phyloP scores from a whole-genome alignment of 2,113 vertebrate genomes.

The Laterallus jamaicensis region DNA sequence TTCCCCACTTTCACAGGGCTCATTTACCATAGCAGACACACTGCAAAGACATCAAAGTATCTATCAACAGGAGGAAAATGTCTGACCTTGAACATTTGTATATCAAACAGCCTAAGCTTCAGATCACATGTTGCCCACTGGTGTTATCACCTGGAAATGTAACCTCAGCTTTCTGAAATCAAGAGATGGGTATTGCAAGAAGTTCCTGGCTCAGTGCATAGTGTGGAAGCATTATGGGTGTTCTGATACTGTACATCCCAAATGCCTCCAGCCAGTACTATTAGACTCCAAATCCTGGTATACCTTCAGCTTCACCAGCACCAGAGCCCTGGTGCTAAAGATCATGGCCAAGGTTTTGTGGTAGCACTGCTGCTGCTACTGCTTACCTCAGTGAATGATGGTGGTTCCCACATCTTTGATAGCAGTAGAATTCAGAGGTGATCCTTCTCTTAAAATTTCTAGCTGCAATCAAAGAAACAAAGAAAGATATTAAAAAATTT shows the following conservation, averaged over 20 bases:
- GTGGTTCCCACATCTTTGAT: background rate
- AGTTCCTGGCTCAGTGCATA: background rate
- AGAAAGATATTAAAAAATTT: background rate
- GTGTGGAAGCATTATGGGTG: background rate
- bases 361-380: background rate
- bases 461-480: background rate
- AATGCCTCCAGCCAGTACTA: background rate
- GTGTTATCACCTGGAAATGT: background rate
- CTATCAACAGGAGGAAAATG: background rate
- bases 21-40: background rate
- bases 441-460: background rate
- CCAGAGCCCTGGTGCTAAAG: background rate
- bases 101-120: background rate
- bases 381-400: background rate
- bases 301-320: background rate
- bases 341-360: background rate
- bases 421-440: background rate
- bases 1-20: background rate
- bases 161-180: background rate
- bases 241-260: background rate
- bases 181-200: background rate
- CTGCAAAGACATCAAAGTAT: background rate
- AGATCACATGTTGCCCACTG: background rate
- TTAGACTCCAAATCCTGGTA: background rate
- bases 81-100: background rate